phyloP scores from a whole-genome alignment of 2,113 vertebrate genomes.

The Osmerus eperlanus region DNA sequence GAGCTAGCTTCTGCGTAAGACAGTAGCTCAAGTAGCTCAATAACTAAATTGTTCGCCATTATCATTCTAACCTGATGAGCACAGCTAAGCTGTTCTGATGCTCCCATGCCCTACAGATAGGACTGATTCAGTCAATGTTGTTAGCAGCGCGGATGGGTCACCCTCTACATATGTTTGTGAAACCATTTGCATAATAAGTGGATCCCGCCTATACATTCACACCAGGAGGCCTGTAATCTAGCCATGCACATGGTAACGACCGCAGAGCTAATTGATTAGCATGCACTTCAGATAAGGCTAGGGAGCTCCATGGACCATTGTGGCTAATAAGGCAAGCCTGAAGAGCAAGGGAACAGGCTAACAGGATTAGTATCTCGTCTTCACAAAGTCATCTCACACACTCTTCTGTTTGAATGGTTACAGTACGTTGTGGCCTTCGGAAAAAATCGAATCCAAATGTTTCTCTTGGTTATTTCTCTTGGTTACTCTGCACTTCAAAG shows the following conservation, averaged over 20 bases:
- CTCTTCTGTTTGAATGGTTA: no score
- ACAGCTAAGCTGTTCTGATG: conserved; percentile 44
- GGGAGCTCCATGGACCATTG: conserved; percentile 16
- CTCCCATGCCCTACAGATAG: conserved; percentile 16
- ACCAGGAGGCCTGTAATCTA: conserved; percentile 30
- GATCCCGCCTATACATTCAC: conserved; percentile 19
- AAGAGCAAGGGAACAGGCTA: no score
- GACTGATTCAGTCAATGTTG: neutral
- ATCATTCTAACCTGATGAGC: no score
- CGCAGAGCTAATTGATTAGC: conserved; percentile 32
- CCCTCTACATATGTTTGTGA: conserved; percentile 27
- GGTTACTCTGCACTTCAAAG: no score
- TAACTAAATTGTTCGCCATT: neutral
- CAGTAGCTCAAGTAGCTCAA: neutral
- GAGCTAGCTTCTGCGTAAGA: no score
- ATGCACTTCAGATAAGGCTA: conserved; percentile 24
- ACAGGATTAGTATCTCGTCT: neutral
- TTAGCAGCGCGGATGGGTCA: no score
- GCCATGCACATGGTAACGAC: conserved; percentile 19
- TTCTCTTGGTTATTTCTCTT: no score
- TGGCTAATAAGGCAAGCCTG: conserved; percentile 22
- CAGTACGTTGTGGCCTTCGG: no score
- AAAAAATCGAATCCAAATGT: no score
- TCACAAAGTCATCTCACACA: conserved; percentile 2
- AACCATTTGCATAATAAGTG: conserved; percentile 22